Conservation (phyloP, 2,797 vertebrate genomes). For the Streptopelia turtur region DNA sequence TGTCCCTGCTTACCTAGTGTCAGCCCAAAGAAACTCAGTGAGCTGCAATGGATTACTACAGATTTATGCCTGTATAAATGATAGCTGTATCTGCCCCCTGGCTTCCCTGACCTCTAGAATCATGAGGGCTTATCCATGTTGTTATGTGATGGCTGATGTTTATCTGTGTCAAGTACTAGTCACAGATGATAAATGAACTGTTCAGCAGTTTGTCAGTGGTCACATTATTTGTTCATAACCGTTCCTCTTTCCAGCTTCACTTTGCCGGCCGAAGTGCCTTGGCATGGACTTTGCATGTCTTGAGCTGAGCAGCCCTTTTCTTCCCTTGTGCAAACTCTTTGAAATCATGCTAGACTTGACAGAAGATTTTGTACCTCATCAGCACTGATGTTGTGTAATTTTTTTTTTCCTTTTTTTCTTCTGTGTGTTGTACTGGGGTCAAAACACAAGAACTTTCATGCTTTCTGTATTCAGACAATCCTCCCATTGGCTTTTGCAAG, state of each 20-base stretch:
- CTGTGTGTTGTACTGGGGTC: neutral
- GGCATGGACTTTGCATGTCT: neutral
- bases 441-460: slow-evolving; percentile 10
- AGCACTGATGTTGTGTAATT: neutral
- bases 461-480: neutral
- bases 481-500: neutral
- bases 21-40: neutral
- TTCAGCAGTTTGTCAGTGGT: slow-evolving; percentile 26
- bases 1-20: neutral
- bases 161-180: slow-evolving; percentile 12
- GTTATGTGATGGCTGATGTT: neutral
- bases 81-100: neutral
- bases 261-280: neutral
- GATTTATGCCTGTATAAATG: neutral
- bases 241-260: neutral
- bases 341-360: neutral
- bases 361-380: neutral
- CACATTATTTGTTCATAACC: neutral
- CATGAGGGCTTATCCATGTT: neutral
- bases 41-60: neutral
- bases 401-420: neutral
- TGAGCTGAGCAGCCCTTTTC: neutral
- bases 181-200: slow-evolving; percentile 29
- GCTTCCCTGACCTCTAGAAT: slow-evolving; percentile 46
- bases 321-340: neutral